Percentiles rank a stretch among this genome's conserved stretches.
These are phyloP conservation scores for Adelphocoris suturalis DNA, from an alignment of 2,888 invertebrate genomes.

Conservation along the genomic window DNA sequence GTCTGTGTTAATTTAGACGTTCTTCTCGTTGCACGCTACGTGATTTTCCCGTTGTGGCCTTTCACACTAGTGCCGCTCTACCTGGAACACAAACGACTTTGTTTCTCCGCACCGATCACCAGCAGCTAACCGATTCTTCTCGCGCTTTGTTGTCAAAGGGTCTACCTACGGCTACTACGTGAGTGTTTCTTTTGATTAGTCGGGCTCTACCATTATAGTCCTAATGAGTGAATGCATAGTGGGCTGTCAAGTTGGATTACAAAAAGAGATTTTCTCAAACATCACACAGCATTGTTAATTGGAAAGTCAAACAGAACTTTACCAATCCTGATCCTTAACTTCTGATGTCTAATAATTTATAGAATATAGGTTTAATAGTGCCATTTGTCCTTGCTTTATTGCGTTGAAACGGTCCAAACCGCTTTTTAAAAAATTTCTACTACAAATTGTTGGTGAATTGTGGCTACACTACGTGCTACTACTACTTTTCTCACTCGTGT, in stretches of 20 bases:
- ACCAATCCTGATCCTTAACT: no score
- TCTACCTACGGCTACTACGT: neutral
- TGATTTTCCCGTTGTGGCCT: constrained; percentile 39
- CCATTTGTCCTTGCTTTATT: no score
- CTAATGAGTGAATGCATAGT: neutral
- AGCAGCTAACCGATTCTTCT: constrained; percentile 8
- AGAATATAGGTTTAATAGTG: no score
- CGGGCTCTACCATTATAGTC: neutral
- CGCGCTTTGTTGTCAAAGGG: neutral
- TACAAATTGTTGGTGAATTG: no score
- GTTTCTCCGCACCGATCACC: constrained; percentile 8
- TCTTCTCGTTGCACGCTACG: constrained; percentile 36
- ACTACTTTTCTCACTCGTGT: no score
- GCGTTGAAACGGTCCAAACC: no score
- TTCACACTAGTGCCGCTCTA: neutral
- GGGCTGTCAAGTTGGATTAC: neutral
- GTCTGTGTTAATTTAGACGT: constrained; percentile 54
- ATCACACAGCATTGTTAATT: no score
- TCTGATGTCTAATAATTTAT: no score
- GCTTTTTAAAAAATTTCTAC: no score
- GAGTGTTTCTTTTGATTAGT: neutral
- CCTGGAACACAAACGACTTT: constrained; percentile 8
- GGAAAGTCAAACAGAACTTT: no score
- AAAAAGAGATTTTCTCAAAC: no score
- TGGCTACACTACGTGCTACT: no score